Base-by-base conservation (phyloP, 2,888 invertebrate genomes). In the Geotrupes spiniger region DNA sequence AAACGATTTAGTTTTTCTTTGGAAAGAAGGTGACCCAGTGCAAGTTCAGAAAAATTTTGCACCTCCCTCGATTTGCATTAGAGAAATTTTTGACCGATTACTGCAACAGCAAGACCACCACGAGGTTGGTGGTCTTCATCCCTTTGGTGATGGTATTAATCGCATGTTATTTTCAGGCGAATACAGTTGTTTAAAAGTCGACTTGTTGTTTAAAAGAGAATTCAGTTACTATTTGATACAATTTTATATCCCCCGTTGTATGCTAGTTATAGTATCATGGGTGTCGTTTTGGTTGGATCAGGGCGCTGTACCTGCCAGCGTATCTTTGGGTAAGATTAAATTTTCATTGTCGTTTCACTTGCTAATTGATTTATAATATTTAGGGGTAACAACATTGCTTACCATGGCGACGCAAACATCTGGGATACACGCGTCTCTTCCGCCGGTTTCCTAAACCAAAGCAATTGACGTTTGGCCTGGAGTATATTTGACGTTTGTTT, bases 201-300 rank as follows among this genome's bases (percentile, higher is more conserved):
- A 96, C 76, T 81, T 98, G 70, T 82, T 92, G 66, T 92, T 98
- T 82, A 93, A 95, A 76, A 83, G 98, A 66, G 97, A 98, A 79
- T 97, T 98, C 87, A 91, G 92, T 77, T 98, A 97, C 85, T 98
- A 97, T 80, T 84, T 98, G 70, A 95, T 98, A 73, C 97, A 97
- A 83, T 94, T 97, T 78, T 98, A 98, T 83, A 94, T 97, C 72
- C 98, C 98, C 42, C 96, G 96, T 81, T 94, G 94, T 79, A 96
- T 96, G 96, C 78, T 96, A 73, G 94, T 96, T 74, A 94, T 95
- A 75, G 94, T 95, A 57, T 94, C 93, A 55, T 95, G 95, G 95
- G 94, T 95, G 61, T 92, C 92, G 58, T 95, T 95, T 79, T 95
- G 94, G 94, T 79, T 92, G 68, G 94, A 95, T 79, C 93, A 93